These are phyloP conservation scores for Stylophora pistillata DNA, from an alignment of 64 coral and sea anemone genomes.

Conservation along the genomic window DNA sequence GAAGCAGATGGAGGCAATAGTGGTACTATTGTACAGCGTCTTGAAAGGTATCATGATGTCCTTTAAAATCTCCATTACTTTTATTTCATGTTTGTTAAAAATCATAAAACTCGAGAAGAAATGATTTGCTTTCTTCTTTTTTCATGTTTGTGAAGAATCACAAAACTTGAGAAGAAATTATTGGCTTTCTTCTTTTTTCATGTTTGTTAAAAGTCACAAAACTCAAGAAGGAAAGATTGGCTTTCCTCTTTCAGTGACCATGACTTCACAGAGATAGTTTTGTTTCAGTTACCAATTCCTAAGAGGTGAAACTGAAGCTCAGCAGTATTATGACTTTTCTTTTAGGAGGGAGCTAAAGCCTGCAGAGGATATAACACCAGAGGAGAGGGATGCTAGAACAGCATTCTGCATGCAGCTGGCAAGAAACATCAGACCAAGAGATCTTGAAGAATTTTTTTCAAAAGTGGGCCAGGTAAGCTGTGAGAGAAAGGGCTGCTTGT, in stretches of 20 bases:
- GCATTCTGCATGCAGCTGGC: constrained; percentile 99
- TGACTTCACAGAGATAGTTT: too few relatives aligned
- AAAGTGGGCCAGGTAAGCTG: constrained; percentile 95
- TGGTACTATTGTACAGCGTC: constrained; percentile 18
- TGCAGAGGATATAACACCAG: constrained; percentile 75
- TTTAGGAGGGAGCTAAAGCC: constrained; percentile 47
- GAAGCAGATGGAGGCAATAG: constrained; percentile 42
- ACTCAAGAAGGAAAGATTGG: too few relatives aligned
- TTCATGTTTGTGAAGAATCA: too few relatives aligned
- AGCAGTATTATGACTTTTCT: background rate
- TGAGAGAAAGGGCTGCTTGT: background rate
- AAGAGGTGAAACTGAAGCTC: too few relatives aligned
- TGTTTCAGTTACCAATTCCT: too few relatives aligned
- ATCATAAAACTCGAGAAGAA: too few relatives aligned
- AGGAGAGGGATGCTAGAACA: constrained; percentile 89
- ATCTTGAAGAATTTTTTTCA: constrained; percentile 98
- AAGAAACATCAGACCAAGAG: constrained; percentile 95
- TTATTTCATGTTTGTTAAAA: too few relatives aligned
- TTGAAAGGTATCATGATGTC: constrained; percentile 7
- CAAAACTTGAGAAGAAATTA: too few relatives aligned
- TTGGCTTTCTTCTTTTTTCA: too few relatives aligned
- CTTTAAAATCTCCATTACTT: background rate
- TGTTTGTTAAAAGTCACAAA: too few relatives aligned
- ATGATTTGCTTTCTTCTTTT: too few relatives aligned
- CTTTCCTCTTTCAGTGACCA: too few relatives aligned